Evolutionary conservation across 2,113 vertebrate species (phyloP).

Genomic region (Anolis carolinensis): DNA sequence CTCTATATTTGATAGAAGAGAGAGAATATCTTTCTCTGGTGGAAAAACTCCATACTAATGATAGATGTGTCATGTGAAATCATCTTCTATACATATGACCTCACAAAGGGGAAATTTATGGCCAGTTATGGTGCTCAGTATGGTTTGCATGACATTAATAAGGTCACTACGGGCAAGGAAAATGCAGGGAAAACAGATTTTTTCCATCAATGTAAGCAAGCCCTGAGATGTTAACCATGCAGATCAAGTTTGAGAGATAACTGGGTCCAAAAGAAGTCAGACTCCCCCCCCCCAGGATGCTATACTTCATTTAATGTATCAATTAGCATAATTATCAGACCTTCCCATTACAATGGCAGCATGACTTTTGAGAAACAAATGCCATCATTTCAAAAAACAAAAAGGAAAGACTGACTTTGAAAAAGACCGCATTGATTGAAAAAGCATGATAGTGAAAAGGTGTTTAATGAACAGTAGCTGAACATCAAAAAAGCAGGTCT

Average conservation of each 20-base stretch:
- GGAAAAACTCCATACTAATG: background rate
- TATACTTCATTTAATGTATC: no score
- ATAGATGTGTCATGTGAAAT: background rate
- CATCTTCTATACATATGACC: background rate
- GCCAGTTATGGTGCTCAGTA: no score
- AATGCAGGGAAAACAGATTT: no score
- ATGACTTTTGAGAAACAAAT: background rate
- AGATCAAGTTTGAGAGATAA: no score
- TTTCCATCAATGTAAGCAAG: no score
- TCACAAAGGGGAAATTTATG: no score
- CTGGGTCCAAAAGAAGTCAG: background rate
- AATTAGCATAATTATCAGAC: no score
- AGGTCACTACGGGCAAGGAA: no score
- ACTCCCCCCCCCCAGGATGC: no score
- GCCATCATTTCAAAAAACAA: constrained; percentile 40
- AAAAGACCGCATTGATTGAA: constrained; percentile 31
- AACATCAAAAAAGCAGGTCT: constrained; percentile 59
- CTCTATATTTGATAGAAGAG: background rate
- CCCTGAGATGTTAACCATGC: no score
- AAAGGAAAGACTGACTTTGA: constrained; percentile 37
- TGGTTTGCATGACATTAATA: no score
- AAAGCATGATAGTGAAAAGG: constrained; percentile 49
- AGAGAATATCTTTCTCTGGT: background rate
- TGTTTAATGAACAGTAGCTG: constrained; percentile 69
- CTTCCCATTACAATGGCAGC: no score